Evolutionary conservation across 1,140 invertebrate genomes (phyloP).

Genomic region (Charaxes varanes): DNA sequence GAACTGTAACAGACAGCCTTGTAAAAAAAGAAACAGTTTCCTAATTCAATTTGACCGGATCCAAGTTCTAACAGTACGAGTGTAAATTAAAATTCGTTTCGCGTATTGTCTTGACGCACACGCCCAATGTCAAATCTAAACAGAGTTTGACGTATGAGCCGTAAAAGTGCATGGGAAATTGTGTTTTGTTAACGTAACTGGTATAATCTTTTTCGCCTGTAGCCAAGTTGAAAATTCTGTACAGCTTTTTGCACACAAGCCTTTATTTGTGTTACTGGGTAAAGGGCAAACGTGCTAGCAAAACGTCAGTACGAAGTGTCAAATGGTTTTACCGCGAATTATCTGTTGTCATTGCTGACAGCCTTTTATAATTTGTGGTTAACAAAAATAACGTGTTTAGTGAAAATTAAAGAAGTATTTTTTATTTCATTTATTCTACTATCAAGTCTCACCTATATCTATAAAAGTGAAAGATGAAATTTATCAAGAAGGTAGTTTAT

Average conservation of each 20-base stretch:
- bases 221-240: not conserved
- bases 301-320: conserved; percentile 2
- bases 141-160: conserved; percentile 33
- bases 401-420: not conserved
- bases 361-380: conserved; percentile 3
- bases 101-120: conserved; percentile 42
- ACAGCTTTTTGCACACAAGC: conserved; percentile 36
- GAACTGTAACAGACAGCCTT: not conserved
- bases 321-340: not conserved
- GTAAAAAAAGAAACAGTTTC: conserved; percentile 3
- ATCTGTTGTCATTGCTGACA: conserved; percentile 6
- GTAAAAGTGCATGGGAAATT: conserved; percentile 21
- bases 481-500: no score
- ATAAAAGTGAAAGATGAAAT: no score
- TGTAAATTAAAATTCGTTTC: conserved; percentile 44
- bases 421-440: no score
- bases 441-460: no score
- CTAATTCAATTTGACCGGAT: conserved; percentile 13
- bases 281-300: conserved; percentile 50
- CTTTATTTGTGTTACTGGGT: conserved; percentile 61
- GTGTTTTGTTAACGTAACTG: conserved; percentile 19
- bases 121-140: conserved; percentile 60
- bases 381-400: not conserved
- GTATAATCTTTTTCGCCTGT: conserved; percentile 26
- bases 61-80: conserved; percentile 4